Evolutionary conservation across 2,888 invertebrate species (phyloP), one percentile per base, ranked within the genome.

Genomic region (Meganola albula): DNA sequence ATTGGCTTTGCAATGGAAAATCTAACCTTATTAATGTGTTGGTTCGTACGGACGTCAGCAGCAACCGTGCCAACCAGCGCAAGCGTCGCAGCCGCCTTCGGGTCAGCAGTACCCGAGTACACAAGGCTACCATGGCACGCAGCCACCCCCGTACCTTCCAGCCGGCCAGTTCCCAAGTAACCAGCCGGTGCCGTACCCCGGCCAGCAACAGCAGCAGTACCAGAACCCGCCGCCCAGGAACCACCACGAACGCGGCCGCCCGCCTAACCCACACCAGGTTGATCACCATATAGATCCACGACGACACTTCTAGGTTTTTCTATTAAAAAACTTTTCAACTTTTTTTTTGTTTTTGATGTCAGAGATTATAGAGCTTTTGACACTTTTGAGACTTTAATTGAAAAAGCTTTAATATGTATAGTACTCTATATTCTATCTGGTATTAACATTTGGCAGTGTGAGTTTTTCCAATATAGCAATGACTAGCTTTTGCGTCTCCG

Each of bases 1-100:
- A 68, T 72, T 75, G 72, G 82, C 77, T 82, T 82, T 64, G 58
- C 75, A 68, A 83, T 77, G 82, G 84, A 85, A 84, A 85, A 85
- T 84, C 85, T 85, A 85, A 85, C 85, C 85, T 85, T 83, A 84
- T 84, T 85, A 85, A 85, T 85, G 85, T 85, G 82, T 85, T 85
- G 85, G 84, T 85, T 75, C 85, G 85, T 85, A 85, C 84, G 85
- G 85, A 85, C 85, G 85, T 84, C 84, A 85, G 85, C 85, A 86
- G 84, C 85, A 85, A 84, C 78, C 83, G 80, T 82, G 83, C 79
- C 86, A 85, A 83, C 82, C 79, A 72, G 74, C 75, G 72, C 83
- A 76, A 77, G 78, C 76, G 75, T 82, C 83, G 77, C 86, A 86
- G 75, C 84, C 71, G 79, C 82, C 63, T 62, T 83, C 82, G 77